Conservation (phyloP, 2,888 invertebrate species). For the Leuctra nigra region DNA sequence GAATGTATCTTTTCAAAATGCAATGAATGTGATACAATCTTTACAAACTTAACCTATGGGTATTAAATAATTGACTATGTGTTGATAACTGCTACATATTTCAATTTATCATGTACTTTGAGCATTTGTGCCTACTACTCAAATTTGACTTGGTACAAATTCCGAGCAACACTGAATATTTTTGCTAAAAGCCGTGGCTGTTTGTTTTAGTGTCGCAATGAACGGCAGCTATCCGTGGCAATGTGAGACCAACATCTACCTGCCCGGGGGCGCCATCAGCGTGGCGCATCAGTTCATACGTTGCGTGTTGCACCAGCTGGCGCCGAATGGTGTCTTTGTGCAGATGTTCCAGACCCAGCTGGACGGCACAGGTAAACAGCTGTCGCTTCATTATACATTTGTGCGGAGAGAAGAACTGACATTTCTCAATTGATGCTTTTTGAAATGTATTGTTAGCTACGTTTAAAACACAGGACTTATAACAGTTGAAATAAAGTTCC, state of each 20-base stretch:
- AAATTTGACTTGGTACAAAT: neutral
- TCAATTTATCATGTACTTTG: too few species aligned
- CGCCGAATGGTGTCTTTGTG: conserved; percentile 93
- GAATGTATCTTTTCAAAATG: too few species aligned
- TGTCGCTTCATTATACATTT: neutral
- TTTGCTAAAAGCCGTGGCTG: neutral
- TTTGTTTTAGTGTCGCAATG: conserved; percentile 55
- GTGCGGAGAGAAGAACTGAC: too few species aligned
- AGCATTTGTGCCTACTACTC: neutral
- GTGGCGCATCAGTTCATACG: conserved; percentile 96
- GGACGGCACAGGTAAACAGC: conserved; percentile 57
- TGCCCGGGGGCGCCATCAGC: conserved; percentile 91
- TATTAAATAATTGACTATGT: too few species aligned
- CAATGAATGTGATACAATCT: too few species aligned
- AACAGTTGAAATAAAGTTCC: too few species aligned
- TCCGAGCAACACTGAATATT: neutral
- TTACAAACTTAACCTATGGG: too few species aligned
- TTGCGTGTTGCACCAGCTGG: conserved; percentile 92
- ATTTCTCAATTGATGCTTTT: too few species aligned
- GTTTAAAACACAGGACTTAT: too few species aligned
- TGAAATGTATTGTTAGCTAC: too few species aligned
- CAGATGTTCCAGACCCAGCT: conserved; percentile 91
- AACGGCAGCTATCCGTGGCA: conserved; percentile 85
- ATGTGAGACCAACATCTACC: conserved; percentile 74
- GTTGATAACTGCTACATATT: too few species aligned